Evolutionary conservation across 2,113 vertebrate species (phyloP).

Genomic region (Aleadryas rufinucha): DNA sequence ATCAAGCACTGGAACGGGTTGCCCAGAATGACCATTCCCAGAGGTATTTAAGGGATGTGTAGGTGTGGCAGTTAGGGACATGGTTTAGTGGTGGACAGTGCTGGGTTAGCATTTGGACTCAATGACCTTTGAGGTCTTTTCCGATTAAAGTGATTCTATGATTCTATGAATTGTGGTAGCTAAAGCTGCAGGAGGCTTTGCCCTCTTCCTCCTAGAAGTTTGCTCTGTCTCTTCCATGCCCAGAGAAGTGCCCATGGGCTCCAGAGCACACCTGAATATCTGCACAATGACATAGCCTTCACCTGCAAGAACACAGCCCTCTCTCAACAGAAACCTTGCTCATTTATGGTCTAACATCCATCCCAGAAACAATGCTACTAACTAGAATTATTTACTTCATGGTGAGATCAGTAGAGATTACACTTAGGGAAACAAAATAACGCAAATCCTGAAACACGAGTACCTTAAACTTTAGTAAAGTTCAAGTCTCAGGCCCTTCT

Average conservation of each 20-base stretch:
- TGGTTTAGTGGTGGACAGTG: background rate
- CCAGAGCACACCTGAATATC: accelerated
- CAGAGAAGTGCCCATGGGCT: background rate
- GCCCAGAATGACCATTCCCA: background rate
- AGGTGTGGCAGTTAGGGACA: background rate
- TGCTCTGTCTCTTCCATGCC: background rate
- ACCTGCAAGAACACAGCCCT: background rate
- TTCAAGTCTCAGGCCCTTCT: background rate
- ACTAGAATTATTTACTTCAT: background rate
- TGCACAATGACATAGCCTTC: background rate
- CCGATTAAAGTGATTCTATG: background rate
- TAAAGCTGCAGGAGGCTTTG: background rate
- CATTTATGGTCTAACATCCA: background rate
- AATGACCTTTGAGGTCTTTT: background rate
- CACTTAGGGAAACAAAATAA: background rate
- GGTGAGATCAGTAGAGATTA: background rate
- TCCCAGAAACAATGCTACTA: background rate
- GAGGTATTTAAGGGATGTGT: background rate
- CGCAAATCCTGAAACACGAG: background rate
- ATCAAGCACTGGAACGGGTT: background rate
- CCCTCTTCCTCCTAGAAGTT: background rate
- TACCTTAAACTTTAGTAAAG: background rate
- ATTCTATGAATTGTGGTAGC: background rate
- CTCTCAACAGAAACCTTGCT: background rate
- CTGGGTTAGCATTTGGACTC: background rate